Conservation (phyloP, 2,888 invertebrate species). For the Spodoptera picta region DNA sequence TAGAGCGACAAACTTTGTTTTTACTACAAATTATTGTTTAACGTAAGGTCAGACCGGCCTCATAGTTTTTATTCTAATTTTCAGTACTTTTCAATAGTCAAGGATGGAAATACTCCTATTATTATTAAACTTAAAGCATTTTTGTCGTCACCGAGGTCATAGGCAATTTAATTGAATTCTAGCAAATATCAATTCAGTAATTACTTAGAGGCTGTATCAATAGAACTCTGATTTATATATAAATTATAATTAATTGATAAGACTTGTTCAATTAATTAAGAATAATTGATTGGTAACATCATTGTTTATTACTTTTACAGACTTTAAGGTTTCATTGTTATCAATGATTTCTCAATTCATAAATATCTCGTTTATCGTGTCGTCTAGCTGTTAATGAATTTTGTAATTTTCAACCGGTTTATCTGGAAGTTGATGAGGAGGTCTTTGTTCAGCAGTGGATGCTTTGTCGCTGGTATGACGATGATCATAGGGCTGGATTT, state of each 20-base stretch:
- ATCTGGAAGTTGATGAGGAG: too few relatives aligned
- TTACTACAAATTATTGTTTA: slow-evolving; percentile 51
- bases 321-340: too few relatives aligned
- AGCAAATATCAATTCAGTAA: slow-evolving; percentile 26
- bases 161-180: slow-evolving; percentile 7
- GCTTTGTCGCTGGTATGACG: too few relatives aligned
- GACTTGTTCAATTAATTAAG: slow-evolving; percentile 21
- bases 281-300: slow-evolving; percentile 17
- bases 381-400: too few relatives aligned
- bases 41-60: slow-evolving; percentile 48
- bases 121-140: slow-evolving; percentile 27
- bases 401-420: too few relatives aligned
- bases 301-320: too few relatives aligned
- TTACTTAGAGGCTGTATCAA: slow-evolving; percentile 41
- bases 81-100: slow-evolving; percentile 50
- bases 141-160: slow-evolving; percentile 42
- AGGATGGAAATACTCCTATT: slow-evolving; percentile 49
- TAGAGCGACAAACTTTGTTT: slow-evolving; percentile 58
- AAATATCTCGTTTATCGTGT: too few relatives aligned
- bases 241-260: slow-evolving; percentile 33
- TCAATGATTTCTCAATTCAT: too few relatives aligned
- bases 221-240: slow-evolving; percentile 24
- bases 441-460: too few relatives aligned
- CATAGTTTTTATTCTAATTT: slow-evolving; percentile 48
- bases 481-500: too few relatives aligned